Evolutionary conservation across 1,140 invertebrate species (phyloP).

Genomic region (Lepidostoma basale): DNA sequence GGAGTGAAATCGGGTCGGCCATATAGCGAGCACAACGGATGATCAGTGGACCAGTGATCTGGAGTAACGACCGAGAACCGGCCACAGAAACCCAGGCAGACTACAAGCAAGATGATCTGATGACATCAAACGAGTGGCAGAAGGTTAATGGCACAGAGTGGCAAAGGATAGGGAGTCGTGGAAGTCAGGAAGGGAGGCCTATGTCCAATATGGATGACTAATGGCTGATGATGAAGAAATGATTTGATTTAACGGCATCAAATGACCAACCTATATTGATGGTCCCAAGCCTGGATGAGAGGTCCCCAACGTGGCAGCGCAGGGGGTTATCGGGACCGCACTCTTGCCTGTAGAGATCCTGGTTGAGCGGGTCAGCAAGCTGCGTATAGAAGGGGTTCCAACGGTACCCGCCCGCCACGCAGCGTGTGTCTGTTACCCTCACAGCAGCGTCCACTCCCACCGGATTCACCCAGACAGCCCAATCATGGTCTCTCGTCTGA

Average conservation of each 20-base stretch:
- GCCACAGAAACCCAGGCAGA: too few relatives aligned
- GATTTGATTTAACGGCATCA: not conserved
- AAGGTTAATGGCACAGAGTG: too few relatives aligned
- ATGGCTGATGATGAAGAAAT: too few relatives aligned
- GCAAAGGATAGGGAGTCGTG: too few relatives aligned
- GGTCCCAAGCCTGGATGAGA: constrained; percentile 82
- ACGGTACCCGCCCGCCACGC: constrained; percentile 86
- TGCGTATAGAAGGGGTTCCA: constrained; percentile 95
- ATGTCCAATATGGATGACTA: too few relatives aligned
- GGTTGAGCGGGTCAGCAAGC: constrained; percentile 84
- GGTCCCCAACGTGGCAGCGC: constrained; percentile 91
- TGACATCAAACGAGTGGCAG: too few relatives aligned
- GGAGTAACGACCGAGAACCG: too few relatives aligned
- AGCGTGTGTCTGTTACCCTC: constrained; percentile 76
- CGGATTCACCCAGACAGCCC: constrained; percentile 92
- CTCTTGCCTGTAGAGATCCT: constrained; percentile 84
- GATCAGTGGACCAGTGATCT: too few relatives aligned
- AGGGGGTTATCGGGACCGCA: constrained; percentile 86
- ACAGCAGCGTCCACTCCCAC: constrained; percentile 92
- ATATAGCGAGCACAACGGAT: too few relatives aligned
- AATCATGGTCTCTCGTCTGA: constrained; percentile 84
- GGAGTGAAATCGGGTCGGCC: too few relatives aligned
- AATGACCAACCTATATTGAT: constrained; percentile 60
- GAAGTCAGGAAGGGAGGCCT: too few relatives aligned
- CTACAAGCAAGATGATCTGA: too few relatives aligned